Conservation (phyloP, 2,888 invertebrate genomes). For the Cabera pusaria region DNA sequence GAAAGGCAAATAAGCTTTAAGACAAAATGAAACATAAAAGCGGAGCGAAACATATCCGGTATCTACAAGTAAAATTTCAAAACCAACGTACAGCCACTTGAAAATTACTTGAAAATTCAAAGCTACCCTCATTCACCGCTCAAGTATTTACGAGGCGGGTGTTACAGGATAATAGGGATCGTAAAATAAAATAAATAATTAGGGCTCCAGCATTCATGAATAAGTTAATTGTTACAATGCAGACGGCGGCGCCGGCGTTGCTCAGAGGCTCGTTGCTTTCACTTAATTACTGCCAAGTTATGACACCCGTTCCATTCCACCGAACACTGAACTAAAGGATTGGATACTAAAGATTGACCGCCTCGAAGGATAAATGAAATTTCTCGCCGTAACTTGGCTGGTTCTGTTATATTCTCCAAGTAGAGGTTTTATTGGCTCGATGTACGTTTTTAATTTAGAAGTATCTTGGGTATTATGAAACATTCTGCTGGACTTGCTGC, state of each 20-base stretch:
- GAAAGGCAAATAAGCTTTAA: too few species aligned
- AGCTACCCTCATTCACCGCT: slow-evolving; percentile 52
- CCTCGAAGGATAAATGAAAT: slow-evolving; percentile 23
- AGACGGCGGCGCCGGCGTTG: slow-evolving; percentile 42
- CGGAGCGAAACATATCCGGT: slow-evolving; percentile 16
- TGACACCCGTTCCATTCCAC: slow-evolving; percentile 33
- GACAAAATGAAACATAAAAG: slow-evolving; percentile 10
- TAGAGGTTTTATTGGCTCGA: too few species aligned
- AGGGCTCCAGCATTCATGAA: slow-evolving; percentile 71
- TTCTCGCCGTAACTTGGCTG: slow-evolving; percentile 18
- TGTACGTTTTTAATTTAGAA: slow-evolving; percentile 7
- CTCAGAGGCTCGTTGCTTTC: slow-evolving; percentile 25
- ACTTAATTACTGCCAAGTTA: slow-evolving; percentile 33
- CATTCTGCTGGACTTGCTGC: too few species aligned
- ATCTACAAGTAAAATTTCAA: slow-evolving; percentile 40
- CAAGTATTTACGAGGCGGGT: slow-evolving; percentile 70
- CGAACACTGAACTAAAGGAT: slow-evolving; percentile 39
- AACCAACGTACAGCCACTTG: slow-evolving; percentile 37
- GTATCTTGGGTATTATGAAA: too few species aligned
- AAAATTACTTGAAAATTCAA: slow-evolving; percentile 49
- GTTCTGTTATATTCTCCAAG: slow-evolving; percentile 19
- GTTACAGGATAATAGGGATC: slow-evolving; percentile 72
- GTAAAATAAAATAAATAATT: slow-evolving; percentile 82
- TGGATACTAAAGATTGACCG: slow-evolving; percentile 34
- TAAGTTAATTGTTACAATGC: slow-evolving; percentile 71